Base-by-base conservation (phyloP, 2,113 vertebrate species). In the Datnioides undecimradiatus region DNA sequence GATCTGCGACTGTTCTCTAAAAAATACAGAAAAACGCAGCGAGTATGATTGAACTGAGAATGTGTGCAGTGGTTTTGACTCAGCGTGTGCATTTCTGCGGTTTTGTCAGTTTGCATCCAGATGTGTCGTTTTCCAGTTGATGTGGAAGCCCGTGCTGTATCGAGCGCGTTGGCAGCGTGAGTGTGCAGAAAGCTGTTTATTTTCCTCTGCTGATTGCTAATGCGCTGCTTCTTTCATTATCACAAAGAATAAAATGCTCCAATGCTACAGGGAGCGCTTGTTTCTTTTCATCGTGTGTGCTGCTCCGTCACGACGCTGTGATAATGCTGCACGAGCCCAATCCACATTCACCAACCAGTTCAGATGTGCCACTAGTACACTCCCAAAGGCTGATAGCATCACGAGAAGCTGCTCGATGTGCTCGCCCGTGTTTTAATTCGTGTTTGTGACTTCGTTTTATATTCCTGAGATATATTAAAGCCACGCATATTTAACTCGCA, bases 191-290 rank as follows among this genome's bases (percentile, higher is more conserved):
- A 33, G 48, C 54, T 48, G 76, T 76, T 77, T 77, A 21, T 74
- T 58, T 76, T n/a, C 43, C 43, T 58, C 41, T 25, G 77, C 51
- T 72, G 60, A 34, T 69, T 80, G 38, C 57, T 52, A 46, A 76
- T 68, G 48, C n/a, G 27, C 58, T 45, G 48, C 14, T 40, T 63
- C 57, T 83, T 54, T 34, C 36, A 66, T 72, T 23, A 34, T 49
- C 17, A 43, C 8, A 3, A 12, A 25, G 13, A 77, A 54, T 55
- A 6, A 69, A 71, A 74, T 40, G 43, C 40, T 38, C 49, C 16
- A 25, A 43, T 8, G n/a, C 59, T 29, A 8, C 69, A 2, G 41
- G 48, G 41, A 76, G 45, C 54, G 2, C 46, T 79, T 40, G 38
- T 46, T 43, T 71, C 59, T 31, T 17, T 54, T 23, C 8, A 31